Evolutionary conservation across 1,140 invertebrate species (phyloP), one percentile per base, ranked within the genome.

Genomic region (Alviniconcha marisindica): DNA sequence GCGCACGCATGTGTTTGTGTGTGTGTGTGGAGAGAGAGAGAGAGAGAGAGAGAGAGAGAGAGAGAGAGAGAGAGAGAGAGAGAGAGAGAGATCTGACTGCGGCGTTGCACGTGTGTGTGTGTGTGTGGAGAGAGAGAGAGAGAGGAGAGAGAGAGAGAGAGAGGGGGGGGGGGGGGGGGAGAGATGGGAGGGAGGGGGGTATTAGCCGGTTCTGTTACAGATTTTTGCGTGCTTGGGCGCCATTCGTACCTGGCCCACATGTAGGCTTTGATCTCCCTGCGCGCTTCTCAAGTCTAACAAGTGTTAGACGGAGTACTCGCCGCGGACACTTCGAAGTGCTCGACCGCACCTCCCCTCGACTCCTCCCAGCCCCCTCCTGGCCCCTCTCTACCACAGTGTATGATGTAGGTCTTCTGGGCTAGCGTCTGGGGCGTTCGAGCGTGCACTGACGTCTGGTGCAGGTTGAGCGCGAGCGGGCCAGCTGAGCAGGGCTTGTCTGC

Each of bases 401-500:
- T 60, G 54, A 60, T 60, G 54, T 60, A 60, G 54, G 54, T 60
- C 54, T 60, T 60, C 54, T 5, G 56, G 56, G 10, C 63, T 66
- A 33, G n/a, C 63, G n/a, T 66, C 5, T 28, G 63, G 36, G 36
- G 63, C 63, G 63, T 66, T 66, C 28, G 63, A 66, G 63, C 63
- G 63, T 66, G 63, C 63, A 15, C 63, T 66, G 63, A 66, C 63
- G 63, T 66, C 63, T 33, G 63, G 63, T 66, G 63, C 63, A 66
- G 21, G 7, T 12, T 4, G 3, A 15, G 56, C 10, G 63, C 12
- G n/a, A 66, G 63, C 10, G n/a, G 5, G 28, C 7, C 63, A 66
- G 63, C 28, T 66, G 63, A 66, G 63, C 28, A 28, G 36, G 14
- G 69, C 36, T 71, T 71, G 69, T 40, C 69, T 71, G 24, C 18